Evolutionary conservation across 2,888 invertebrate species (phyloP).

Genomic region (Chaitophorus viminalis): DNA sequence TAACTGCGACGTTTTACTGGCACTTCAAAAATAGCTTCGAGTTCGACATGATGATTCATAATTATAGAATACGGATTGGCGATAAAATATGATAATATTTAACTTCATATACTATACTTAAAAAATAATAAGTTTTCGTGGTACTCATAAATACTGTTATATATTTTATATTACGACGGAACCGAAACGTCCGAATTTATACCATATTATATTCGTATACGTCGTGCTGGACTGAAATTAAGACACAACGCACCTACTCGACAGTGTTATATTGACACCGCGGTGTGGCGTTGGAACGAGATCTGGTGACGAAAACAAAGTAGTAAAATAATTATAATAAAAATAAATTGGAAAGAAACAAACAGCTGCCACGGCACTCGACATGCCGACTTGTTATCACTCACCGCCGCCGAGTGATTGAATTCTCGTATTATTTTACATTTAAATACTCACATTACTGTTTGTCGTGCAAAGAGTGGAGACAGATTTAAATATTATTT

Average conservation of each 20-base stretch:
- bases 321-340: too few species aligned
- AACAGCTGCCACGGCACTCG: neutral
- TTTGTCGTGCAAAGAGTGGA: neutral
- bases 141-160: too few species aligned
- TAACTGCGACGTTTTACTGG: neutral
- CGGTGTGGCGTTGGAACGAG: too few species aligned
- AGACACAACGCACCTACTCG: too few species aligned
- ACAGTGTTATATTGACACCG: too few species aligned
- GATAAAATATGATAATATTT: neutral
- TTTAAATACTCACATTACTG: neutral
- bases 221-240: too few species aligned
- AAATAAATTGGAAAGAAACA: neutral
- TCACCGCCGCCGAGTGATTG: slow-evolving; percentile 18
- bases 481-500: slow-evolving; percentile 7
- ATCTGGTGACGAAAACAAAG: neutral
- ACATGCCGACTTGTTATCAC: neutral
- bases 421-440: slow-evolving; percentile 1
- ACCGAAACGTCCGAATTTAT: too few species aligned
- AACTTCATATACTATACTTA: neutral
- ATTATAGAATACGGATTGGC: neutral
- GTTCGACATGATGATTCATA: neutral
- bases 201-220: too few species aligned
- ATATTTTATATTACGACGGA: too few species aligned
- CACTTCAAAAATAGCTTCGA: neutral
- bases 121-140: neutral